These are phyloP conservation scores for Watsonalla cultraria DNA, from an alignment of 2,888 invertebrate species.

Conservation along the genomic window DNA sequence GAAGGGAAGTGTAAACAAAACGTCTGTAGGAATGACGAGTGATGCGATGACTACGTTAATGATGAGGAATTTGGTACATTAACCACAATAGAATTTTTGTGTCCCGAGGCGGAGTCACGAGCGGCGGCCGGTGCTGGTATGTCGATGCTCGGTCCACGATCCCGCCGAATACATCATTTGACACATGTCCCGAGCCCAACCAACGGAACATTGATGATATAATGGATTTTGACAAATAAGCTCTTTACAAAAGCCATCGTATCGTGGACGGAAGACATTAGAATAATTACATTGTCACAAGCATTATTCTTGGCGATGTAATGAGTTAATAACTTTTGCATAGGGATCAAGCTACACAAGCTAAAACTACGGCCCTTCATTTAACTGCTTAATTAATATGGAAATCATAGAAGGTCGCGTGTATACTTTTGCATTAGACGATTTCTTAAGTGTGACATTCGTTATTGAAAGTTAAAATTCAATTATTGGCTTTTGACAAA, in stretches of 20 bases:
- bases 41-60: slow-evolving; percentile 59
- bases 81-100: slow-evolving; percentile 75
- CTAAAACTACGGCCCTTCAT: no score
- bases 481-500: no score
- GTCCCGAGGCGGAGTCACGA: slow-evolving; percentile 63
- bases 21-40: slow-evolving; percentile 38
- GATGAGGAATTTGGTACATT: slow-evolving; percentile 73
- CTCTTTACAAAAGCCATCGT: slow-evolving; percentile 14
- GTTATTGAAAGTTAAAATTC: no score
- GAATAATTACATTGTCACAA: background rate
- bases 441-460: no score
- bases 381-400: no score
- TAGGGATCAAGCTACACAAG: background rate
- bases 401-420: no score
- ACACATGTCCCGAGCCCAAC: slow-evolving; percentile 52
- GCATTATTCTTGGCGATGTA: background rate
- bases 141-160: slow-evolving; percentile 27
- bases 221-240: slow-evolving; percentile 36
- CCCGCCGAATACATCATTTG: slow-evolving; percentile 45
- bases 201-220: slow-evolving; percentile 36
- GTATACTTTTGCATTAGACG: no score
- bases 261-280: background rate
- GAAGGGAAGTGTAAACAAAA: slow-evolving; percentile 51
- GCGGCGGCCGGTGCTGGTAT: slow-evolving; percentile 43
- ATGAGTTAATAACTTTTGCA: background rate